A percentile compares a stretch with the other conserved stretches of the same genome.
These are phyloP conservation scores for fruit fly (Drosophila melanogaster) DNA, from an alignment of 1,140 invertebrate species.

Conservation along the genomic window Release_6_plus_ISO1_MT NT_033777.3:10055501-10056000, in stretches of 20 bases:
- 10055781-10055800: conserved; percentile 59
- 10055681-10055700: conserved; percentile 77
- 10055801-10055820: conserved; percentile 71
- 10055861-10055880: conserved; percentile 61
- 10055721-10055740: conserved; percentile 67
- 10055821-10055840: conserved; percentile 61
- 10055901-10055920: conserved; percentile 72
- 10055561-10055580: conserved; percentile 66
- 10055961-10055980: fast-evolving
- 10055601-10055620: conserved; percentile 74
- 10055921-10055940: no score
- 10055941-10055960: no score
- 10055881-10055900: conserved; percentile 69
- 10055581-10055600: conserved; percentile 77
- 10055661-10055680: conserved; percentile 76
- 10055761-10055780: conserved; percentile 72
- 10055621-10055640: conserved; percentile 75
- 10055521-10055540: conserved; percentile 35
- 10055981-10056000: conserved; percentile 71
- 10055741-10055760: conserved; percentile 76
- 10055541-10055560: conserved; percentile 76
- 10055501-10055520: conserved; percentile 53
- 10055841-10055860: conserved; percentile 61
- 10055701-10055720: conserved; percentile 69
- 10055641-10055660: conserved; percentile 74